Percentiles rank a stretch among this genome's conserved stretches.
These are phyloP conservation scores for Phyllopteryx taeniolatus DNA, from an alignment of 2,113 vertebrate species.

Conservation along the genomic window DNA sequence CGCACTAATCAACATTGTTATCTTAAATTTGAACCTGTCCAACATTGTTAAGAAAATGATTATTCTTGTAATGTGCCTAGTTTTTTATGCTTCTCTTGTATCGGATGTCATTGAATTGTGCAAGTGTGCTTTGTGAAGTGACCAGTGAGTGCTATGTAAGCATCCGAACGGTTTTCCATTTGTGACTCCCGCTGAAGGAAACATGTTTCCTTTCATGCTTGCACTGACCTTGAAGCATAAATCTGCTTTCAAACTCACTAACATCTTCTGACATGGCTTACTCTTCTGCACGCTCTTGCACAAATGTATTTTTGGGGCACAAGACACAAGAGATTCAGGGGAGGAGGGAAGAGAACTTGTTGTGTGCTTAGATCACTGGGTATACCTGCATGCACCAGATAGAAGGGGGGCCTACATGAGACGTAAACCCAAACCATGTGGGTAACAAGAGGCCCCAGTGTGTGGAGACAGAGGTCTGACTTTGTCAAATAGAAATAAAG, in stretches of 20 bases:
- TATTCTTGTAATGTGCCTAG: neutral
- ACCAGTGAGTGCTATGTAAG: constrained; percentile 35
- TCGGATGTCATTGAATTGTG: constrained; percentile 31
- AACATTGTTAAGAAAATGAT: neutral
- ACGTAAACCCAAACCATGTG: constrained; percentile 68
- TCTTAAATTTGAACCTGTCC: neutral
- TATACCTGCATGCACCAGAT: constrained; percentile 53
- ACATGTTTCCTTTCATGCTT: constrained; percentile 50
- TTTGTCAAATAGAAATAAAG: constrained; percentile 57
- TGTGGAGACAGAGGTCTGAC: constrained; percentile 43
- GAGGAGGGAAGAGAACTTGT: constrained; percentile 39
- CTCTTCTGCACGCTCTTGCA: constrained; percentile 69
- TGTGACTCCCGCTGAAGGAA: constrained; percentile 47
- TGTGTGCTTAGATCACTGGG: constrained; percentile 45
- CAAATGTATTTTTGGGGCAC: constrained; percentile 53
- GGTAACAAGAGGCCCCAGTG: constrained; percentile 47
- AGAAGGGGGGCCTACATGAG: constrained; percentile 24
- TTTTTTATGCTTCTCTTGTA: constrained; percentile 23
- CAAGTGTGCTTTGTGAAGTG: constrained; percentile 54
- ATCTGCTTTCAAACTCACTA: constrained; percentile 74
- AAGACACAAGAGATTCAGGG: constrained; percentile 45
- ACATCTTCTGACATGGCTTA: constrained; percentile 70
- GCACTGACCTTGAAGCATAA: constrained; percentile 61
- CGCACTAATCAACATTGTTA: too few relatives aligned
- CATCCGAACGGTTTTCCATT: constrained; percentile 43